Evolutionary conservation across 53 echinoderm and acorn worm species (phyloP), one percentile per base, ranked within the genome.

Genomic region (Echinometra lucunter): DNA sequence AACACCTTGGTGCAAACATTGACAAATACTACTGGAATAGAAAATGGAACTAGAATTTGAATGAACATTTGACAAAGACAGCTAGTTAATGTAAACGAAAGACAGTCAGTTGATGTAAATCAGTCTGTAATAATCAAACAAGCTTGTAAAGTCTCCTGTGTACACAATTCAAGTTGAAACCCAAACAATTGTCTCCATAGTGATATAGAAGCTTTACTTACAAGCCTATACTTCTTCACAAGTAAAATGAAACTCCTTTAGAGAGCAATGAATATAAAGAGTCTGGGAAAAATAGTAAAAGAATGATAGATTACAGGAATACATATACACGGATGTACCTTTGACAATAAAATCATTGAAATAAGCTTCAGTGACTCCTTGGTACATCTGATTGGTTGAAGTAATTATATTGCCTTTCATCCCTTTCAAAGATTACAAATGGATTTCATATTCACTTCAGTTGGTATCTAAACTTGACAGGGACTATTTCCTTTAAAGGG

Each of bases 151-250:
- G 85, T 47, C 49, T 49, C 45, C 85, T 49, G n/a, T 83, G 85
- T 83, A 49, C 85, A 45, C 85, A 49, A 83, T 45, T 83, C 85
- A 83, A 83, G 85, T 83, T 83, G 85, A 83, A 83, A 44, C 27
- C 49, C 49, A 49, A 83, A 83, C 85, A 83, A 28, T 45, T 45
- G 85, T 83, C 85, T 45, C 85, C 85, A 47, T 83, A 44, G 85
- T 45, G 49, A 45, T 13, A 27, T n/a, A 27, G n/a, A 83, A 83
- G 49, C 47, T 83, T 27, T 83, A 78, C 75, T 75, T 10, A 2
- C 18, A 45, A 47, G 85, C 27, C 25, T 12, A 83, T 75, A 40
- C 45, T 83, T 83, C 85, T 2, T 45, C 2, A 83, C 85, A 83
- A 47, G 47, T 19, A 47, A 49, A 40, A 37, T 6, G 67, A 38